phyloP scores from a whole-genome alignment of 1,140 invertebrate genomes.

The Pomacea maculata region DNA sequence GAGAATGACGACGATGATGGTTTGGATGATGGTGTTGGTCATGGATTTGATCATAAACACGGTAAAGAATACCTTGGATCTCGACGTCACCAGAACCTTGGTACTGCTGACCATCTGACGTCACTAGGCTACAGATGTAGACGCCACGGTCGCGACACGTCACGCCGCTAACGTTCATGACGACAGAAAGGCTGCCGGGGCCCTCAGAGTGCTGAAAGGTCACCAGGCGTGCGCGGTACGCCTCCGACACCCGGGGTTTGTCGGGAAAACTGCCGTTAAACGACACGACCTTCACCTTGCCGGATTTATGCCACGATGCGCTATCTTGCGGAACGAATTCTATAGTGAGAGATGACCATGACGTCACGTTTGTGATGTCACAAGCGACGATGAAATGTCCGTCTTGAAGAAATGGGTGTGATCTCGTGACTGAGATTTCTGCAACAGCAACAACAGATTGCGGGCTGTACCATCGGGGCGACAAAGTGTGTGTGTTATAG shows the following conservation, averaged over 20 bases:
- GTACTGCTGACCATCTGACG: background rate
- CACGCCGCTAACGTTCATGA: slow-evolving; percentile 9
- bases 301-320: too few relatives aligned
- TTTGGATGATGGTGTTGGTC: too few relatives aligned
- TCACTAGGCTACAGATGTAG: slow-evolving; percentile 15
- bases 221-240: background rate
- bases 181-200: background rate
- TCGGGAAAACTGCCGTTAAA: background rate
- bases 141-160: slow-evolving; percentile 15
- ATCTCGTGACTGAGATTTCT: background rate
- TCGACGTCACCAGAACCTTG: background rate
- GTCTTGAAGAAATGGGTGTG: slow-evolving; percentile 3
- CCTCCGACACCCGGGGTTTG: background rate
- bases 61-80: slow-evolving; percentile 3
- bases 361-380: slow-evolving; percentile 1
- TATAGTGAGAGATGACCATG: background rate
- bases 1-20: too few relatives aligned
- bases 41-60: too few relatives aligned
- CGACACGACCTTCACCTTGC: background rate
- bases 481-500: background rate
- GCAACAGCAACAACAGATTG: background rate
- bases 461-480: background rate
- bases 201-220: background rate
- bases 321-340: background rate
- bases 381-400: slow-evolving; percentile 18